phyloP scores from a whole-genome alignment of 2,888 invertebrate genomes.

The Acholoe squamosa region DNA sequence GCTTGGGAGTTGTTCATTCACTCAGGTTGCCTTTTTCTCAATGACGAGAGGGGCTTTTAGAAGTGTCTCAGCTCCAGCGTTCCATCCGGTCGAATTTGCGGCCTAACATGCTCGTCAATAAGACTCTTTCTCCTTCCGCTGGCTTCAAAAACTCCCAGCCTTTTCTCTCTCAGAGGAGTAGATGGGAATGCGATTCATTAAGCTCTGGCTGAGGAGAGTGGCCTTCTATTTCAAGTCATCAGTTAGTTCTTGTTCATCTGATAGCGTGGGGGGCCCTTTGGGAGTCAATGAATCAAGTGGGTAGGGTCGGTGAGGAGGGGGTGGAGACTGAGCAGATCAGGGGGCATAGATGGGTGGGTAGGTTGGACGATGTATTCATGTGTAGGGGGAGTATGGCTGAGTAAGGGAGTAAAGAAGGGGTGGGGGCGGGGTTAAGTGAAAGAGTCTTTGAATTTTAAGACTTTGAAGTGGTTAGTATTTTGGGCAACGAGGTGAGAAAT shows the following conservation, averaged over 20 bases:
- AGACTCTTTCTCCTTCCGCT: not conserved
- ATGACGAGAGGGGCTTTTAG: not conserved
- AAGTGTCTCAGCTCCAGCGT: not conserved
- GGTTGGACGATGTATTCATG: not conserved
- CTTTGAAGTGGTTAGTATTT: too few species aligned
- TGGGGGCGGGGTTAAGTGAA: not conserved
- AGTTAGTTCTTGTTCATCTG: not conserved
- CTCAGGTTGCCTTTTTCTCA: not conserved
- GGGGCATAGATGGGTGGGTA: not conserved
- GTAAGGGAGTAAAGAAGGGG: not conserved
- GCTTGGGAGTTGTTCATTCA: not conserved
- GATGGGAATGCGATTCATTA: conserved; percentile 46
- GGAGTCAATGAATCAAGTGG: not conserved
- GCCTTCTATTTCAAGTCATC: conserved; percentile 49
- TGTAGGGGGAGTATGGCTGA: not conserved
- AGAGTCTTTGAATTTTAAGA: too few species aligned
- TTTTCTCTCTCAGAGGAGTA: not conserved
- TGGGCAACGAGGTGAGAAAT: not conserved
- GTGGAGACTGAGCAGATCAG: not conserved
- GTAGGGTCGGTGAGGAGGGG: not conserved
- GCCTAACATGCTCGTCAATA: conserved; percentile 36
- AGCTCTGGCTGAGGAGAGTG: not conserved
- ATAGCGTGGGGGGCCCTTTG: conserved; percentile 13
- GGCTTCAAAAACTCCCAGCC: not conserved
- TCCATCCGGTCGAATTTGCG: conserved; percentile 1